These are phyloP conservation scores for Triplophysa bombifrons DNA, from an alignment of 2,797 vertebrate genomes.

Conservation along the genomic window DNA sequence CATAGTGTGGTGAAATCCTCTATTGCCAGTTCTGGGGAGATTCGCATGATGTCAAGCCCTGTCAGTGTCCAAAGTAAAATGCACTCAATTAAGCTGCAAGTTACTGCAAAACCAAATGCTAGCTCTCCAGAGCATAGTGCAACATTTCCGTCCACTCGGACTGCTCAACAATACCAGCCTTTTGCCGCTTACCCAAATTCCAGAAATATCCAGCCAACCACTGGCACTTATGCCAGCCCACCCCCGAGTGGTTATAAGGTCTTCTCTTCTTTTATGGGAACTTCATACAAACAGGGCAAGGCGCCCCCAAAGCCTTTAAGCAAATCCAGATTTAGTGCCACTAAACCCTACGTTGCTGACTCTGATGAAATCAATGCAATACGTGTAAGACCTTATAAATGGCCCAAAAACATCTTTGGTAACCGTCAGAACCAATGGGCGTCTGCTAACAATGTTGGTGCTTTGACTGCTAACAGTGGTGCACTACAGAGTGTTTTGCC, in stretches of 20 bases:
- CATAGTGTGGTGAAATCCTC: background rate
- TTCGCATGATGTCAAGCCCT: background rate
- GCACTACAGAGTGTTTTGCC: background rate
- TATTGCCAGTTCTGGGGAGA: conserved; percentile 7
- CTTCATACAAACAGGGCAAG: background rate
- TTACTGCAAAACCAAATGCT: background rate
- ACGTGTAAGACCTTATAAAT: conserved; percentile 14
- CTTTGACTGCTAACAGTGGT: background rate
- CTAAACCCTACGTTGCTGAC: background rate
- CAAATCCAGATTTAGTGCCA: background rate
- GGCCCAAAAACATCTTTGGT: background rate
- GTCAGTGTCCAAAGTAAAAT: background rate
- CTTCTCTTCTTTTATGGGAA: background rate
- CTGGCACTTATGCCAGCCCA: background rate
- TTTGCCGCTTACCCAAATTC: background rate
- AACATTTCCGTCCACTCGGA: background rate
- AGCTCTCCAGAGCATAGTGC: background rate
- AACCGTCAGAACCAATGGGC: background rate
- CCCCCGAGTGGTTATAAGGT: background rate
- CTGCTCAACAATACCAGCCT: background rate
- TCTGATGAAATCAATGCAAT: background rate
- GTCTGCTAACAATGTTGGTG: background rate
- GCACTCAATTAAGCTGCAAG: background rate
- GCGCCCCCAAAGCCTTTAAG: too few species aligned
- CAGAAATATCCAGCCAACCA: background rate